These are phyloP conservation scores for Clarias gariepinus DNA, from an alignment of 2,113 vertebrate genomes.

Conservation along the genomic window DNA sequence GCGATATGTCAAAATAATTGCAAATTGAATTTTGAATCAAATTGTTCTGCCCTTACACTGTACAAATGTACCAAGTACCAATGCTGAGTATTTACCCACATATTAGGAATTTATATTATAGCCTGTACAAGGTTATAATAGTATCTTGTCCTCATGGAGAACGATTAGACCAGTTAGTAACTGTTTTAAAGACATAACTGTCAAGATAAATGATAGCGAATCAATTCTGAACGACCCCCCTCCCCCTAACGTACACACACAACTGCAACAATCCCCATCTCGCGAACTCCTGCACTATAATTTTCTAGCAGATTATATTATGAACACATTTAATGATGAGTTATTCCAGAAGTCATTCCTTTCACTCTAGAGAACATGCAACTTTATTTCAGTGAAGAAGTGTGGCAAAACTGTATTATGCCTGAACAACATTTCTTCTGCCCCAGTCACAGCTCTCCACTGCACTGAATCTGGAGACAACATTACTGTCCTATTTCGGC, in stretches of 20 bases:
- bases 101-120: background rate
- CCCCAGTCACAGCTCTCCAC: background rate
- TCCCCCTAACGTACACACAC: too few relatives aligned
- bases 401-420: background rate
- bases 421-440: background rate
- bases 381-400: background rate
- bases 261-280: too few relatives aligned
- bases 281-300: too few relatives aligned
- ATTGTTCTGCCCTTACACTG: background rate
- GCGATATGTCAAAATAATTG: too few relatives aligned
- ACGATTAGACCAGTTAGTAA: too few relatives aligned
- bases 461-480: background rate
- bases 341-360: background rate
- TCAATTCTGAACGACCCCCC: too few relatives aligned
- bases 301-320: too few relatives aligned
- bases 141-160: too few relatives aligned
- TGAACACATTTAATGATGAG: background rate
- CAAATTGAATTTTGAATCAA: too few relatives aligned
- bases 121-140: background rate
- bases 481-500: background rate
- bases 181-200: too few relatives aligned
- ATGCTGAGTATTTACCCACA: background rate
- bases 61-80: background rate
- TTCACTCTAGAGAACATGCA: background rate
- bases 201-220: too few relatives aligned